Evolutionary conservation across 2,888 invertebrate species (phyloP).

Genomic region (Notocelia uddmanniana): DNA sequence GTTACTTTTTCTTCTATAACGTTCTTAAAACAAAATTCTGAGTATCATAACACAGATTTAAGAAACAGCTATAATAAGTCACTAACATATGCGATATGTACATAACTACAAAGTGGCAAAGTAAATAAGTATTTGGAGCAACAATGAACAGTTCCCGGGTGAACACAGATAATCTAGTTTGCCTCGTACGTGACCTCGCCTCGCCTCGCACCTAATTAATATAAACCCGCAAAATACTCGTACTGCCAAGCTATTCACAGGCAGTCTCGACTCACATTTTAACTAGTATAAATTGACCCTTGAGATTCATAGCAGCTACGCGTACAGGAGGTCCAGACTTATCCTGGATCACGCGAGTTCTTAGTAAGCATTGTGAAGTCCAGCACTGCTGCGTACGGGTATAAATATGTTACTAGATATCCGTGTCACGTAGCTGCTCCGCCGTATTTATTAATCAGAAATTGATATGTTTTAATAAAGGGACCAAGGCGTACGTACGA

Average conservation of each 20-base stretch:
- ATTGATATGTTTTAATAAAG: constrained; percentile 44
- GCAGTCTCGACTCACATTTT: neutral
- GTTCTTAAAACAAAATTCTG: neutral
- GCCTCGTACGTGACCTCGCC: constrained; percentile 61
- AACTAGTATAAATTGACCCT: neutral
- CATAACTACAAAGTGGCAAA: constrained; percentile 36
- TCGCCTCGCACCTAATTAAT: constrained; percentile 63
- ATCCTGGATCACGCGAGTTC: neutral
- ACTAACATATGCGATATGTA: constrained; percentile 14
- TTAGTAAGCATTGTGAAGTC: neutral
- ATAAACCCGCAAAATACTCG: constrained; percentile 58
- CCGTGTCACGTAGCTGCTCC: constrained; percentile 44
- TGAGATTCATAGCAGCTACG: neutral
- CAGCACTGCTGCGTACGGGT: constrained; percentile 14
- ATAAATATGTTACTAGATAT: constrained; percentile 43
- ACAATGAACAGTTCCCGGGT: constrained; percentile 51
- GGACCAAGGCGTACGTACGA: neutral
- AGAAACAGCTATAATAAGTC: neutral
- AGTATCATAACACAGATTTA: neutral
- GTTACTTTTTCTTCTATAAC: neutral
- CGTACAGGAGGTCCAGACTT: neutral
- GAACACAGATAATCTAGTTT: constrained; percentile 66
- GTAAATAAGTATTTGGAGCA: constrained; percentile 49
- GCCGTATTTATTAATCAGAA: constrained; percentile 45
- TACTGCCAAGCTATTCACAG: constrained; percentile 8